Percentiles rank a stretch among this genome's conserved stretches.
Conservation (phyloP, 1,140 invertebrate species). For the Cherax quadricarinatus region DNA sequence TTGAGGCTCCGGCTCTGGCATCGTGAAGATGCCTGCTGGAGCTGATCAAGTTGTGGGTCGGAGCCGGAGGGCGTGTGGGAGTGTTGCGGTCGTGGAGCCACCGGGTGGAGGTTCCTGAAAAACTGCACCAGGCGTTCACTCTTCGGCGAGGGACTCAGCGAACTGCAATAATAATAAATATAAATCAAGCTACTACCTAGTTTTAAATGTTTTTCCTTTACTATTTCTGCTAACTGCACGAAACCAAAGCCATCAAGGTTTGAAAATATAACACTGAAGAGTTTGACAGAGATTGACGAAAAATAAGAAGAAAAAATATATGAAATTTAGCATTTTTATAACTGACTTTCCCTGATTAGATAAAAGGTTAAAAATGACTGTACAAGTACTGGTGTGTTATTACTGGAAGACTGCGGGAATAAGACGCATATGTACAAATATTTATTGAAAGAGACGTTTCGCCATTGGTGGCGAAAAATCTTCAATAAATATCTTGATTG, state of each 20-base stretch:
- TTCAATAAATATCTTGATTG: too few species aligned
- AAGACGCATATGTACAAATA: too few species aligned
- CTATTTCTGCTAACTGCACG: neutral
- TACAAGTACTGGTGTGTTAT: too few species aligned
- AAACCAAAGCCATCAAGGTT: too few species aligned
- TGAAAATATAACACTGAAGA: too few species aligned
- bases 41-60: slow-evolving; percentile 5
- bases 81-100: neutral
- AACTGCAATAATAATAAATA: neutral
- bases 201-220: neutral
- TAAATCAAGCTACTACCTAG: neutral
- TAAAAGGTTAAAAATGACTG: too few species aligned
- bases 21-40: neutral
- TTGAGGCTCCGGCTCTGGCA: slow-evolving; percentile 32
- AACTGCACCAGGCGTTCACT: slow-evolving; percentile 50
- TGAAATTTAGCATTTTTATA: neutral
- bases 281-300: too few species aligned
- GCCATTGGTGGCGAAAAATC: too few species aligned
- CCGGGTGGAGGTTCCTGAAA: slow-evolving; percentile 31
- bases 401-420: too few species aligned
- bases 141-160: slow-evolving; percentile 33
- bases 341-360: too few species aligned
- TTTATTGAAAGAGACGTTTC: too few species aligned
- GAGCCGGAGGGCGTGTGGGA: neutral
- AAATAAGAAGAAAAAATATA: neutral